These are phyloP conservation scores for Diachasma alloeum DNA, from an alignment of 1,140 invertebrate species.

Conservation along the genomic window DNA sequence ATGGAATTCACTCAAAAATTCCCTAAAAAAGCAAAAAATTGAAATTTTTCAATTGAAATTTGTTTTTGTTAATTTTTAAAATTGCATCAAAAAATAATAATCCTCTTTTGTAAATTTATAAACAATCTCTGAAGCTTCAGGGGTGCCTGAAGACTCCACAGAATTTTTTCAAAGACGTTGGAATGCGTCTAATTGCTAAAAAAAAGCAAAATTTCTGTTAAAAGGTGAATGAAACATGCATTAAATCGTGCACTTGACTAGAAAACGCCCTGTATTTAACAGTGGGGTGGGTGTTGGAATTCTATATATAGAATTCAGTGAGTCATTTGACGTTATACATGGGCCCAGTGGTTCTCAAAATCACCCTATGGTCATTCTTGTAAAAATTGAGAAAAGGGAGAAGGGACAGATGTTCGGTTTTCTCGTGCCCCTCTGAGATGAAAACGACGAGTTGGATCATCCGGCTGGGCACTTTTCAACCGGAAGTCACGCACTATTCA, in stretches of 20 bases:
- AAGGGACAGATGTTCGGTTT: background rate
- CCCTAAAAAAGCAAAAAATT: background rate
- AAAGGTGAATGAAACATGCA: background rate
- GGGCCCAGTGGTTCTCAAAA: background rate
- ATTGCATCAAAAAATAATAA: no score
- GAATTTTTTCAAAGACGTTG: background rate
- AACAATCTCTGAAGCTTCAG: no score
- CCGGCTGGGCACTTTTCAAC: background rate
- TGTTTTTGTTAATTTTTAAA: no score
- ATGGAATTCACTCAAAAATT: background rate
- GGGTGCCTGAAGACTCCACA: no score
- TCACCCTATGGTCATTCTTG: background rate
- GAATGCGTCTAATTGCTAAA: background rate
- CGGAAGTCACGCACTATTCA: background rate
- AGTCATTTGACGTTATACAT: constrained; percentile 3
- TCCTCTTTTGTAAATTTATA: no score
- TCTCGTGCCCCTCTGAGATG: background rate
- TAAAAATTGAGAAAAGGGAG: background rate
- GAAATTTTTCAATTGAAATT: background rate
- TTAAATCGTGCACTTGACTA: constrained; percentile 3
- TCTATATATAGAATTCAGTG: constrained; percentile 1
- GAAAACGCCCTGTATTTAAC: background rate
- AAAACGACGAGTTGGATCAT: background rate
- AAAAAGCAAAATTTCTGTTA: background rate
- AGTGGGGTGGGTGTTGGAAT: constrained; percentile 6